phyloP scores from a whole-genome alignment of 2,797 vertebrate genomes.

The Argyrosomus regius region DNA sequence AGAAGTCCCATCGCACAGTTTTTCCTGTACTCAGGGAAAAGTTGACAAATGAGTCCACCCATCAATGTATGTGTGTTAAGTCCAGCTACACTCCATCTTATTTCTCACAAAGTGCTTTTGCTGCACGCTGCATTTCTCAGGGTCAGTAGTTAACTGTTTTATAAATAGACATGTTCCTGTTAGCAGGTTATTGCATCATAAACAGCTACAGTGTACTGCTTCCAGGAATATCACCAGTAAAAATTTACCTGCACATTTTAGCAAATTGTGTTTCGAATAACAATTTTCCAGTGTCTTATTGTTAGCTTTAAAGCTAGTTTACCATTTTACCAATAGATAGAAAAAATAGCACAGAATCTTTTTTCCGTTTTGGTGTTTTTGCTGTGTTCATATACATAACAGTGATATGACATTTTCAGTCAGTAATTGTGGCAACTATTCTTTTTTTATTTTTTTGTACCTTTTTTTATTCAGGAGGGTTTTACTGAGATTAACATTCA shows the following conservation, averaged over 20 bases:
- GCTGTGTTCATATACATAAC: neutral
- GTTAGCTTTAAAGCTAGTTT: neutral
- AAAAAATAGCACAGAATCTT: neutral
- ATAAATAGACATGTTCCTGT: constrained; percentile 4
- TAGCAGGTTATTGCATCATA: constrained; percentile 5
- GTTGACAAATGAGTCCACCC: neutral
- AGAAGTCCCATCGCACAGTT: neutral
- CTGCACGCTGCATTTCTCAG: neutral
- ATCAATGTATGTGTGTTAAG: neutral
- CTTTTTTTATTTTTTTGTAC: too few species aligned
- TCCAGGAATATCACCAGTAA: neutral
- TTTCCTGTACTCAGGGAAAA: neutral
- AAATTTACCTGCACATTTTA: neutral
- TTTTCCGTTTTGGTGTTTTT: neutral
- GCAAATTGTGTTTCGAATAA: neutral
- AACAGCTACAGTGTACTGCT: neutral
- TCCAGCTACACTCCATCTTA: neutral
- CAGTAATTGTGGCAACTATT: too few species aligned
- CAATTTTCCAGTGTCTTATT: neutral
- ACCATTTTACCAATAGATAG: neutral
- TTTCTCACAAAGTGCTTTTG: neutral
- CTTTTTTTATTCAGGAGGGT: too few species aligned
- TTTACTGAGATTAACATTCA: too few species aligned
- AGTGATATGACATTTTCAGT: too few species aligned
- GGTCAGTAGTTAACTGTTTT: neutral